phyloP scores from a whole-genome alignment of 2,113 vertebrate genomes.

The Asarcornis scutulata region DNA sequence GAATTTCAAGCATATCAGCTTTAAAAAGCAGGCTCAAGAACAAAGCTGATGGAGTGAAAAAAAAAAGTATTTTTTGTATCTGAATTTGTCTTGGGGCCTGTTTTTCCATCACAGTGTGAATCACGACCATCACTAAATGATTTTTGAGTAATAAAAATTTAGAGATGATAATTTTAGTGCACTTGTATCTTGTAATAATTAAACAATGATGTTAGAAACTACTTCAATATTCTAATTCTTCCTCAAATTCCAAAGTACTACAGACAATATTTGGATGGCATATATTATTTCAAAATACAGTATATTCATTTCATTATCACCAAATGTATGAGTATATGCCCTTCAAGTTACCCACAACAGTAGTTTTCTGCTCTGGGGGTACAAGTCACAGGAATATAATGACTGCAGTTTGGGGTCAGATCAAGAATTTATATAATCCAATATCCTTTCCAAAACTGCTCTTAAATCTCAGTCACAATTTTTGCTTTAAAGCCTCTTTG shows the following conservation, averaged over 20 bases:
- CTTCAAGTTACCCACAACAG: background rate
- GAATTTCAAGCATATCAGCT: conserved; percentile 21
- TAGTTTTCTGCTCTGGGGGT: background rate
- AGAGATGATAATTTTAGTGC: background rate
- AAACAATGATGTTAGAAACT: background rate
- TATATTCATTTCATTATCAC: background rate
- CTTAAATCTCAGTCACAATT: background rate
- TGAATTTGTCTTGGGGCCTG: background rate
- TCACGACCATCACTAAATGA: background rate
- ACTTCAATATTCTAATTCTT: background rate
- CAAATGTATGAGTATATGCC: background rate
- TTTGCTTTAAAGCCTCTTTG: background rate
- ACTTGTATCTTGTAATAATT: background rate
- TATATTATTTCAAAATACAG: background rate
- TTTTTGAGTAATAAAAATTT: background rate
- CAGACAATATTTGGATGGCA: background rate
- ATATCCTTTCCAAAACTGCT: background rate
- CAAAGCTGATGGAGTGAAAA: background rate
- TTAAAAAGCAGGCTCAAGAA: background rate
- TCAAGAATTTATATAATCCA: background rate
- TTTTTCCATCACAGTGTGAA: background rate
- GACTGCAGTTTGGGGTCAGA: background rate
- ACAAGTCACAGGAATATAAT: background rate
- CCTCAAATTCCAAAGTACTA: background rate
- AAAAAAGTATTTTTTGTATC: background rate